Percentiles rank a stretch among this genome's conserved stretches.
Evolutionary conservation across 2,888 invertebrate genomes (phyloP).

Genomic region (Eupithecia tripunctaria): DNA sequence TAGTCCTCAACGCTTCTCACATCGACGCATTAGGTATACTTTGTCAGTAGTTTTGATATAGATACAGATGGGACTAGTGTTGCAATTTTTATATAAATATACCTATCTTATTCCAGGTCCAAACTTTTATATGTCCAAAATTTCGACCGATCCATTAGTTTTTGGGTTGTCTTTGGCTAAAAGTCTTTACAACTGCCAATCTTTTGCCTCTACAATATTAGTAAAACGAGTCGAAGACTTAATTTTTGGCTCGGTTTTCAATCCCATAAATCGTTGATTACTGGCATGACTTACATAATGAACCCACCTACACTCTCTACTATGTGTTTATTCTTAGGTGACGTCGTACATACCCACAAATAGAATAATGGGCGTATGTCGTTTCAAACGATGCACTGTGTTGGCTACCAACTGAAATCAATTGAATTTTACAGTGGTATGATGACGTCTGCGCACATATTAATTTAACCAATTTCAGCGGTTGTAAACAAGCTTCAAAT

Average conservation of each 20-base stretch:
- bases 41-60: neutral
- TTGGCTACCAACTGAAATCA: slow-evolving; percentile 40
- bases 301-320: neutral
- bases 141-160: neutral
- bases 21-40: neutral
- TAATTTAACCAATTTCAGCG: slow-evolving; percentile 63
- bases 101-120: no score
- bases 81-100: no score
- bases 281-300: slow-evolving; percentile 5
- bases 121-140: neutral
- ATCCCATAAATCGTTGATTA: neutral
- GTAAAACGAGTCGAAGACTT: neutral
- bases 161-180: neutral
- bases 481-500: slow-evolving; percentile 35
- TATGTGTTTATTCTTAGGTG: slow-evolving; percentile 21
- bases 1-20: neutral
- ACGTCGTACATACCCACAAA: slow-evolving; percentile 13
- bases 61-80: neutral
- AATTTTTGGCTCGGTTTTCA: slow-evolving; percentile 12
- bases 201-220: neutral
- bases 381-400: slow-evolving; percentile 13
- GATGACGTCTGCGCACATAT: slow-evolving; percentile 41
- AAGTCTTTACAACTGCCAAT: neutral
- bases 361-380: slow-evolving; percentile 28
- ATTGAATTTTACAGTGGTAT: slow-evolving; percentile 52